Conservation (phyloP, 2,797 vertebrate genomes). For the Todus mexicanus region DNA sequence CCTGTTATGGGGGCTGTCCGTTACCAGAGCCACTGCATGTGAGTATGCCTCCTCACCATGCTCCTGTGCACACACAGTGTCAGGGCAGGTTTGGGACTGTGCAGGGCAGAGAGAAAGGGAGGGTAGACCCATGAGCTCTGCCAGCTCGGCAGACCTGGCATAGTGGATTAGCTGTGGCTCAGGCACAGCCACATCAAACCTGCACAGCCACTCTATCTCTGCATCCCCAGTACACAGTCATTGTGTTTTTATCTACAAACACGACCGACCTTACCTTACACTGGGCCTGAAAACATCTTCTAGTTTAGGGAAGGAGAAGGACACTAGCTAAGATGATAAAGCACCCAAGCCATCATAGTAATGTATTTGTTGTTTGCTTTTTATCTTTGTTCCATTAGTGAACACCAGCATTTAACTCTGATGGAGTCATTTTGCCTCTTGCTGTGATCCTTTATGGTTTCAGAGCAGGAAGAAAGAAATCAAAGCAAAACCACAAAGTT, state of each 20-base stretch:
- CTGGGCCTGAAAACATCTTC: neutral
- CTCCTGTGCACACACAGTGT: neutral
- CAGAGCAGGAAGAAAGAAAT: neutral
- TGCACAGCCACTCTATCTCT: rapidly evolving
- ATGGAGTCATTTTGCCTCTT: neutral
- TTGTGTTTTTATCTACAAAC: neutral
- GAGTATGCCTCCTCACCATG: neutral
- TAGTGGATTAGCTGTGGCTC: neutral
- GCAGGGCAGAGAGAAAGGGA: neutral
- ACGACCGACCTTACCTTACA: neutral
- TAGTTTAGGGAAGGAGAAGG: neutral
- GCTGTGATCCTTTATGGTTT: neutral
- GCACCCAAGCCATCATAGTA: neutral
- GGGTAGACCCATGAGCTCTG: neutral
- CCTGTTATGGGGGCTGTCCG: neutral
- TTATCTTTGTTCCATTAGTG: neutral
- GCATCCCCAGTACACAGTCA: rapidly evolving
- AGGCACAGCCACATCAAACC: neutral
- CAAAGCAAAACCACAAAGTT: neutral
- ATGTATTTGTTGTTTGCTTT: neutral
- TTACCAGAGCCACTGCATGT: neutral
- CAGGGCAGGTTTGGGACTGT: neutral
- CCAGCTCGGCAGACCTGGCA: neutral
- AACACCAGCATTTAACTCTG: neutral
- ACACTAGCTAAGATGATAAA: neutral